Conservation (phyloP, 2,113 vertebrate genomes). For the Centropristis striata region DNA sequence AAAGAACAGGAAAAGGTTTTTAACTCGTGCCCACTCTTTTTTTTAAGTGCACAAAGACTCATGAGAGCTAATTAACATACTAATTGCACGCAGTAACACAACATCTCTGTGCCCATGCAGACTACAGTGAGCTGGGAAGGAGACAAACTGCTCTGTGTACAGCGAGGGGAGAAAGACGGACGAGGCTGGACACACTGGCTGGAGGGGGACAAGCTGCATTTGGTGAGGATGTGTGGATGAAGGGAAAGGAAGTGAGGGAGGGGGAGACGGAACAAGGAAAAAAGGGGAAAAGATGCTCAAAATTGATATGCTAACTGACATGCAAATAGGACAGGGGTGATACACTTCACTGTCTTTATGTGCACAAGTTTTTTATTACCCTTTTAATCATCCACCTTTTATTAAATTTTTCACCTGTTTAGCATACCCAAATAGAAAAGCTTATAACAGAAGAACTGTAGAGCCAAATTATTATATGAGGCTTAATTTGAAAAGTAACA, state of each 20-base stretch:
- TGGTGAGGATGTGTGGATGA: conserved; percentile 85
- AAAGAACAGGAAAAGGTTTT: background rate
- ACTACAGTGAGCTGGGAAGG: conserved; percentile 92
- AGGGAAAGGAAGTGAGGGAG: background rate
- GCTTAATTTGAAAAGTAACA: no score
- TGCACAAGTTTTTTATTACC: background rate
- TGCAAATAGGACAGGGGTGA: conserved; percentile 31
- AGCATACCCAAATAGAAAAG: no score
- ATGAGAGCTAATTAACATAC: conserved; percentile 31
- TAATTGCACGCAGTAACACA: conserved; percentile 16
- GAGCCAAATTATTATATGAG: no score
- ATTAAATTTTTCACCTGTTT: no score
- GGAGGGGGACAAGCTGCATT: conserved; percentile 89
- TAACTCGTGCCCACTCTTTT: background rate
- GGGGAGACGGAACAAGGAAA: conserved; percentile 43
- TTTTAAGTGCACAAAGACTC: conserved; percentile 10
- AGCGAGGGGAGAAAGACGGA: conserved; percentile 92
- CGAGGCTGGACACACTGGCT: conserved; percentile 95
- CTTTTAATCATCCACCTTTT: no score
- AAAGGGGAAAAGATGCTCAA: background rate
- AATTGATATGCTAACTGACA: conserved; percentile 33
- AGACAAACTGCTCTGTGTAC: conserved; percentile 91
- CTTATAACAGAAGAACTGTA: no score
- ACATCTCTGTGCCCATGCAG: conserved; percentile 72
- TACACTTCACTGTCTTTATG: background rate